Evolutionary conservation across 1,140 invertebrate species (phyloP).

Genomic region (Bicyclus anynana): DNA sequence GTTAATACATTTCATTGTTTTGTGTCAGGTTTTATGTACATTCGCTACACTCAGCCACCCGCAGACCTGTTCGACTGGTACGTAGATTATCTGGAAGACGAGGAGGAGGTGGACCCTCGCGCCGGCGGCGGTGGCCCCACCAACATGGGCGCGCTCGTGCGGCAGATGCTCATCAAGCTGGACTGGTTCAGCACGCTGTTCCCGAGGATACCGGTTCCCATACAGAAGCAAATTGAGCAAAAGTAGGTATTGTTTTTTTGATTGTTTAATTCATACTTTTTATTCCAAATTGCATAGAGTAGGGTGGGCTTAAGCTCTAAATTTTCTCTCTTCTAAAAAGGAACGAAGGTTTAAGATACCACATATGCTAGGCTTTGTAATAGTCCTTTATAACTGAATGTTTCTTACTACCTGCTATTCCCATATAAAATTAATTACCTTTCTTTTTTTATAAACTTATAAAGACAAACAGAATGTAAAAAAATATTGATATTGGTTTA

Average conservation of each 20-base stretch:
- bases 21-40: constrained; percentile 81
- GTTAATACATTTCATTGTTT: no score
- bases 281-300: no score
- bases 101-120: constrained; percentile 97
- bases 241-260: constrained; percentile 53
- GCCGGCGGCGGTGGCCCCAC: constrained; percentile 96
- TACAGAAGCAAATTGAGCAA: constrained; percentile 93
- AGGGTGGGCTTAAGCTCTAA: no score
- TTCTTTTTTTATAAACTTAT: no score
- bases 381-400: no score
- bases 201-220: constrained; percentile 99
- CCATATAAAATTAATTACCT: no score
- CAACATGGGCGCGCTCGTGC: constrained; percentile 95
- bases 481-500: no score
- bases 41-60: constrained; percentile 97
- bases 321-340: no score
- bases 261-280: not conserved
- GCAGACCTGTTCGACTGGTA: constrained; percentile 98
- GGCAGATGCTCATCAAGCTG: constrained; percentile 96
- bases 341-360: no score
- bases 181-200: constrained; percentile 99
- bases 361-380: no score
- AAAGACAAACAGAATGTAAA: no score
- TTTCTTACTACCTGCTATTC: no score
- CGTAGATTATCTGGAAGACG: constrained; percentile 96